Evolutionary conservation across 1,140 invertebrate species (phyloP).

Genomic region (Plectrocnemia conspersa): DNA sequence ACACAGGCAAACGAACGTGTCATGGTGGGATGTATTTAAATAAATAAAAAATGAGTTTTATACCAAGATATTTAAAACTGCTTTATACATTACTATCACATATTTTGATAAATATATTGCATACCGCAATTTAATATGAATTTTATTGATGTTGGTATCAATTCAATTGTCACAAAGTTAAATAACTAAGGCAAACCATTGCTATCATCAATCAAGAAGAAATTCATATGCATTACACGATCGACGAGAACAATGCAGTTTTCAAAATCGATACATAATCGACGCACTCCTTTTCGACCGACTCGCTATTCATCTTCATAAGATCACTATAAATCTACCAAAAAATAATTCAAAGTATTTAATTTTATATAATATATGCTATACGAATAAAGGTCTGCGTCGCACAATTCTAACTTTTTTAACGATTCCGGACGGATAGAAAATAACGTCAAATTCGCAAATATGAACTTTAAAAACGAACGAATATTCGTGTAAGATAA

Average conservation of each 20-base stretch:
- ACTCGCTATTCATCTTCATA: slow-evolving; percentile 21
- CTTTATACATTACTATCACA: not conserved
- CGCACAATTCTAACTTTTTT: slow-evolving; percentile 6
- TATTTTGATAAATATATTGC: too few relatives aligned
- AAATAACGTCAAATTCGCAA: not conserved
- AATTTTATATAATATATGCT: slow-evolving; percentile 9
- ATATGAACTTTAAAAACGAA: not conserved
- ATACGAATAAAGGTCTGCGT: slow-evolving; percentile 4
- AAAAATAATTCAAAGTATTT: slow-evolving; percentile 9
- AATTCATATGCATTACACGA: not conserved
- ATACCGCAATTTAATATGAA: too few relatives aligned
- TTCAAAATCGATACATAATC: too few relatives aligned
- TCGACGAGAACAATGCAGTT: not conserved
- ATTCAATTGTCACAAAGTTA: too few relatives aligned
- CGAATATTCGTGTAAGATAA: not conserved
- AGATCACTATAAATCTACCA: slow-evolving; percentile 16
- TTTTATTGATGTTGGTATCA: too few relatives aligned
- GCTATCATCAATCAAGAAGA: too few relatives aligned
- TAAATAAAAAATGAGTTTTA: not conserved
- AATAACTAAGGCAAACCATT: too few relatives aligned
- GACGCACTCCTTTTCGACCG: slow-evolving; percentile 18
- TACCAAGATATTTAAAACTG: not conserved
- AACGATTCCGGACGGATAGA: not conserved
- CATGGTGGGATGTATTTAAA: slow-evolving; percentile 10
- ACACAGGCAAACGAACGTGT: not conserved